A percentile compares a stretch with the other conserved stretches of the same genome.
phyloP scores from a whole-genome alignment of 2,888 invertebrate species.

The Ypsolopha scabrella region DNA sequence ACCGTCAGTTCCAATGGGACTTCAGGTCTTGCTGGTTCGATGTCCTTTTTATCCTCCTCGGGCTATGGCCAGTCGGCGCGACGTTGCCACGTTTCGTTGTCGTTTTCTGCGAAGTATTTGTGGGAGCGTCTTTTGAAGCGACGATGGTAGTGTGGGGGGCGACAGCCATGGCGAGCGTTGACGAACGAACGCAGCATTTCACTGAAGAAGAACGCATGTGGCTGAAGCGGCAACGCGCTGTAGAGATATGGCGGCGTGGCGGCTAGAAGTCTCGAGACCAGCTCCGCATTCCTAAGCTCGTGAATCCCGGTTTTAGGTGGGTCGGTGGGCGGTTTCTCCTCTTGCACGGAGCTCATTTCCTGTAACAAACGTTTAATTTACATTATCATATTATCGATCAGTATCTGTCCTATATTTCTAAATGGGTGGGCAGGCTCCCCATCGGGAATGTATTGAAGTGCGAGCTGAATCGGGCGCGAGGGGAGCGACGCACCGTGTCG shows the following conservation, averaged over 20 bases:
- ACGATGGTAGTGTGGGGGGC: slow-evolving; percentile 59
- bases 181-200: slow-evolving; percentile 88
- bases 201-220: slow-evolving; percentile 90
- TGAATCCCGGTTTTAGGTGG: slow-evolving; percentile 55
- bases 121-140: slow-evolving; percentile 75
- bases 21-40: slow-evolving; percentile 56
- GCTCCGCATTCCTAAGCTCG: slow-evolving; percentile 79
- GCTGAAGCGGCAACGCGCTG: slow-evolving; percentile 82
- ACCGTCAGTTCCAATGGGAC: slow-evolving; percentile 79
- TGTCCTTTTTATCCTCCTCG: slow-evolving; percentile 64
- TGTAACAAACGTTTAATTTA: slow-evolving; percentile 27
- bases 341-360: slow-evolving; percentile 58
- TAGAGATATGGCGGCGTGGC: slow-evolving; percentile 91
- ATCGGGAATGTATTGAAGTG: not conserved
- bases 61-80: slow-evolving; percentile 53
- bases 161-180: slow-evolving; percentile 75
- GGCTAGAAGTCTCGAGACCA: slow-evolving; percentile 84
- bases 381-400: not conserved
- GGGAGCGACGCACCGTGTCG: slow-evolving; percentile 6
- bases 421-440: not conserved
- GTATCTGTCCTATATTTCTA: not conserved
- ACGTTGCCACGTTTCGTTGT: slow-evolving; percentile 51
- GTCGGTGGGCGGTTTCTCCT: slow-evolving; percentile 48
- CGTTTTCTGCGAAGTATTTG: slow-evolving; percentile 63
- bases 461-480: slow-evolving; percentile 2